Evolutionary conservation across 2,888 invertebrate species (phyloP).

Genomic region (Andrena flavipes): DNA sequence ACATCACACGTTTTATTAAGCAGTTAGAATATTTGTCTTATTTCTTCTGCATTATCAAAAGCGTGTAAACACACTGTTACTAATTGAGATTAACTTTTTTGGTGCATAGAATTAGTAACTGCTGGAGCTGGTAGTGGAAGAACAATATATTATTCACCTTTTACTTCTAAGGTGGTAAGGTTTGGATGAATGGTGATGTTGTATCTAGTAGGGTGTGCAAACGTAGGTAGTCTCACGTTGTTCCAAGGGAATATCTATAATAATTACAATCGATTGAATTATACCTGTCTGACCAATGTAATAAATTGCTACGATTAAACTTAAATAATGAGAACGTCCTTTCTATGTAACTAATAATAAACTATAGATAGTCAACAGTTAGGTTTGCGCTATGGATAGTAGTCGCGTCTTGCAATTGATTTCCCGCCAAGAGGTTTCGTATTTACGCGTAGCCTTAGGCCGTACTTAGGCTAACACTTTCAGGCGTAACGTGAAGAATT

Average conservation of each 20-base stretch:
- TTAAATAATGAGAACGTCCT: neutral
- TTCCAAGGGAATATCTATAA: constrained; percentile 91
- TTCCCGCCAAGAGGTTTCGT: constrained; percentile 51
- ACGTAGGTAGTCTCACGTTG: constrained; percentile 91
- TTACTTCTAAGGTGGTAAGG: constrained; percentile 94
- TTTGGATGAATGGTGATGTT: constrained; percentile 97
- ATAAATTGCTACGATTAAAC: neutral
- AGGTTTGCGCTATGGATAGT: constrained; percentile 13
- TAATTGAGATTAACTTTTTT: neutral
- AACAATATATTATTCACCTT: constrained; percentile 87
- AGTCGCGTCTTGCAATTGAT: constrained; percentile 57
- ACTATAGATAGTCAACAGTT: constrained; percentile 34
- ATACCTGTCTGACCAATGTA: neutral
- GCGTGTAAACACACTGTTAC: neutral
- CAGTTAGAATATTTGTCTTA: neutral
- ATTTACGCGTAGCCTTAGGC: constrained; percentile 11
- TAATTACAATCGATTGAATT: constrained; percentile 30
- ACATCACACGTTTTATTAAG: neutral
- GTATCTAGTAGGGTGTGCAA: constrained; percentile 93
- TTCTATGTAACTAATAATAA: constrained; percentile 17
- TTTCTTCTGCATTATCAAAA: neutral
- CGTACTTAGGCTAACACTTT: constrained; percentile 25
- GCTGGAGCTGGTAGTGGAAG: neutral
- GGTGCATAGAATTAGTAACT: neutral
- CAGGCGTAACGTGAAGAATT: constrained; percentile 10